Conservation (phyloP, 2,888 invertebrate species). For the Ecliptopera silaceata region DNA sequence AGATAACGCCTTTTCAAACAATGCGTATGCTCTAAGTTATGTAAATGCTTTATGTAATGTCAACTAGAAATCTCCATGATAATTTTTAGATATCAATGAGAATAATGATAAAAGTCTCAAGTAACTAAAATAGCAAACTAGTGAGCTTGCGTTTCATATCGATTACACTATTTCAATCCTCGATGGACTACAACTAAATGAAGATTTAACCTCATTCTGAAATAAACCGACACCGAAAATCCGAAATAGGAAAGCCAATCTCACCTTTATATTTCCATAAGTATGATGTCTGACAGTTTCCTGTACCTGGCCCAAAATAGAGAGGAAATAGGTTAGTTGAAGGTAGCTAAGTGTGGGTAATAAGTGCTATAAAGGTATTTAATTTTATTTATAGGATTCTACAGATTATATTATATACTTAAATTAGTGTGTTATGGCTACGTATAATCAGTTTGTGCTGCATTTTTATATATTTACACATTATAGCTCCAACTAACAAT, state of each 20-base stretch:
- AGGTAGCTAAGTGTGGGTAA: constrained; percentile 57
- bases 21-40: too few relatives aligned
- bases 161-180: constrained; percentile 18
- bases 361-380: constrained; percentile 47
- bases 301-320: constrained; percentile 86
- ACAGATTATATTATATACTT: constrained; percentile 31
- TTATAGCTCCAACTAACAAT: constrained; percentile 45
- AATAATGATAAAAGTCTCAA: not conserved
- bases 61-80: not conserved
- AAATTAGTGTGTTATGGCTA: constrained; percentile 37
- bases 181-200: constrained; percentile 6
- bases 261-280: constrained; percentile 88
- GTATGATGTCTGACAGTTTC: constrained; percentile 87
- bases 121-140: constrained; percentile 9
- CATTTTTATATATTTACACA: constrained; percentile 37
- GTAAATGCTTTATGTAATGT: constrained; percentile 9
- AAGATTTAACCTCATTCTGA: constrained; percentile 6
- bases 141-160: constrained; percentile 14
- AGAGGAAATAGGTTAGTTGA: constrained; percentile 78
- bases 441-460: constrained; percentile 31
- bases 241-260: constrained; percentile 61
- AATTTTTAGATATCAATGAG: not conserved
- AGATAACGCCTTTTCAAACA: constrained; percentile 51
- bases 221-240: constrained; percentile 47
- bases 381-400: constrained; percentile 22